Base-by-base conservation (phyloP, 2,113 vertebrate genomes). In the Engraulis encrasicolus region DNA sequence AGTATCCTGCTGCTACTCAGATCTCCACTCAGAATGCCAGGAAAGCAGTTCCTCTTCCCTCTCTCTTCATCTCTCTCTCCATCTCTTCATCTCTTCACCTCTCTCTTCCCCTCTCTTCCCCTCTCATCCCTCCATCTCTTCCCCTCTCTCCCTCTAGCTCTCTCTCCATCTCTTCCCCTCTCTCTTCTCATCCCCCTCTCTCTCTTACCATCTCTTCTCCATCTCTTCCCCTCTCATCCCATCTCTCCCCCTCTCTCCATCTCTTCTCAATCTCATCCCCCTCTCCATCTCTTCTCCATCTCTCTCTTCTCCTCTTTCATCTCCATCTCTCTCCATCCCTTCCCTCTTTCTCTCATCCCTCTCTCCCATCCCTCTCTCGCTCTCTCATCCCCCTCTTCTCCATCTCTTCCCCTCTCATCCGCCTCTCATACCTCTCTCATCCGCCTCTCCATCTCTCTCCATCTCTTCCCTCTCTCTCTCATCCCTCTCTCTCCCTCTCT, bases 261-360 rank as follows among this genome's bases (percentile, higher is more conserved):
- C 11, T 80, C 54, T 54, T 27, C 19, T 20, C n/a, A n/a, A 38
- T 45, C 89, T n/a, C n/a, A 86, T 86, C 50, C 85, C 87, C 89
- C 89, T 90, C 90, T n/a, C n/a, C n/a, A n/a, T n/a, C n/a, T n/a
- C n/a, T n/a, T 89, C 88, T 88, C 7, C 90, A 81, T 87, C 92
- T 87, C 90, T 90, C 89, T n/a, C n/a, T n/a, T n/a, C n/a, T n/a
- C n/a, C n/a, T n/a, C n/a, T n/a, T n/a, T n/a, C n/a, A n/a, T n/a
- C n/a, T n/a, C 18, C 5, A 12, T 80, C 54, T 54, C n/a, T 27
- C 19, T 20, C n/a, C 36, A 38, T 45, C 89, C n/a, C n/a, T 87
- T 86, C 50, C 85, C 87, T 89, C 89, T 90, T 90, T 89, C 88
- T 87, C 92, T 87, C 90, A 90, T 89, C n/a, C n/a, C n/a, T n/a